phyloP scores from a whole-genome alignment of 2,888 invertebrate genomes.

The Orthosia gracilis region DNA sequence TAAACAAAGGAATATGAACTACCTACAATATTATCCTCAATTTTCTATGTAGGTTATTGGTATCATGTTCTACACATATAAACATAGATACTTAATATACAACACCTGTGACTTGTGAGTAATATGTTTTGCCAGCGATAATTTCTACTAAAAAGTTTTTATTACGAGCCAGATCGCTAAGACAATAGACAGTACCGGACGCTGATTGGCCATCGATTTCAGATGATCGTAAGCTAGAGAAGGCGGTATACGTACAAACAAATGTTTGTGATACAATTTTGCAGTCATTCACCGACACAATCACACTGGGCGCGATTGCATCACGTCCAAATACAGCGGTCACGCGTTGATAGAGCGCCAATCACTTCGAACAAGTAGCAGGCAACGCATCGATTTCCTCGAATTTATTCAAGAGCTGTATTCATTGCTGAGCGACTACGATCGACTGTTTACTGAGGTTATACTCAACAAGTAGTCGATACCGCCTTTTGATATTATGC shows the following conservation, averaged over 20 bases:
- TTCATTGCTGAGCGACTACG: constrained; percentile 45
- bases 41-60: constrained; percentile 14
- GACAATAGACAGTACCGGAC: background rate
- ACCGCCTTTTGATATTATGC: background rate
- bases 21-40: constrained; percentile 15
- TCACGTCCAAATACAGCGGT: constrained; percentile 80
- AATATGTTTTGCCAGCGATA: constrained; percentile 10
- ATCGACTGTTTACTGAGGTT: background rate
- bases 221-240: constrained; percentile 28
- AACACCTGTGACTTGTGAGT: constrained; percentile 30
- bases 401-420: constrained; percentile 28
- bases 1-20: constrained; percentile 29
- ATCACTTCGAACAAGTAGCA: constrained; percentile 62
- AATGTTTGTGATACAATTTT: constrained; percentile 73
- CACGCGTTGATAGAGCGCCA: constrained; percentile 66
- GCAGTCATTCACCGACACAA: constrained; percentile 77
- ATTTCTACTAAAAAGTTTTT: constrained; percentile 18
- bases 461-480: constrained; percentile 41
- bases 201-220: constrained; percentile 12
- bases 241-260: constrained; percentile 22
- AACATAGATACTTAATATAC: background rate
- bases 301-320: constrained; percentile 73
- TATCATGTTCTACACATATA: constrained; percentile 2
- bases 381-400: constrained; percentile 39
- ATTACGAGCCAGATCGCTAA: background rate